These are phyloP conservation scores for Melieria omissa DNA, from an alignment of 2,888 invertebrate species.

Conservation along the genomic window DNA sequence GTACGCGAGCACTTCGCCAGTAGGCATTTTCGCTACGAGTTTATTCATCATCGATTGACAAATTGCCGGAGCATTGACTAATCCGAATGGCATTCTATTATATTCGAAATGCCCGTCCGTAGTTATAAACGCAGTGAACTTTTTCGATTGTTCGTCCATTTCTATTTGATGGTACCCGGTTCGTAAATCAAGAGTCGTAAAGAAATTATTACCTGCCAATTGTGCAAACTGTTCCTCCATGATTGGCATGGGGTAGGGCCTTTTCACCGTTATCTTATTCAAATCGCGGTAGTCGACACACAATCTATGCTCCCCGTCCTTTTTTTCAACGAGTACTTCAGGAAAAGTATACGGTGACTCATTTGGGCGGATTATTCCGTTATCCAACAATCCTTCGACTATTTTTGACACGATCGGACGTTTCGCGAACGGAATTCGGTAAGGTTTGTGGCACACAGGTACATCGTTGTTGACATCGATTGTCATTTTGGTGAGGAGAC, in stretches of 20 bases:
- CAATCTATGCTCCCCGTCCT: neutral
- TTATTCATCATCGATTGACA: constrained; percentile 39
- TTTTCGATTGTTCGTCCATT: constrained; percentile 18
- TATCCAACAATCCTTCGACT: constrained; percentile 27
- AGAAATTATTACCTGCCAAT: constrained; percentile 26
- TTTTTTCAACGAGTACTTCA: constrained; percentile 2
- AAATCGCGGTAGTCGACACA: neutral
- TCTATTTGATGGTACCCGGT: constrained; percentile 32
- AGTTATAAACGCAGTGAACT: constrained; percentile 39
- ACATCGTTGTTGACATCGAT: constrained; percentile 23
- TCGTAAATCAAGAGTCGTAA: constrained; percentile 26
- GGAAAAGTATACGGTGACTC: neutral
- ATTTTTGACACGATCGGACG: constrained; percentile 24
- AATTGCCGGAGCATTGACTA: constrained; percentile 38
- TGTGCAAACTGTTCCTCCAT: constrained; percentile 36
- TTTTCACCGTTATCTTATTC: neutral
- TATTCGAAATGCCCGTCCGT: constrained; percentile 35
- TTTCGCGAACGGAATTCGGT: constrained; percentile 34
- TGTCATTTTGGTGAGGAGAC: constrained; percentile 23
- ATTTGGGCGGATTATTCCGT: neutral
- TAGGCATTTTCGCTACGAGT: constrained; percentile 19
- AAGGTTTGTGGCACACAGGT: constrained; percentile 32
- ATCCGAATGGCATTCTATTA: constrained; percentile 41
- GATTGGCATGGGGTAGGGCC: constrained; percentile 39
- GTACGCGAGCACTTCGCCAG: constrained; percentile 37